Conservation (phyloP, 2,888 invertebrate species). For the Drosophila lacicola region DNA sequence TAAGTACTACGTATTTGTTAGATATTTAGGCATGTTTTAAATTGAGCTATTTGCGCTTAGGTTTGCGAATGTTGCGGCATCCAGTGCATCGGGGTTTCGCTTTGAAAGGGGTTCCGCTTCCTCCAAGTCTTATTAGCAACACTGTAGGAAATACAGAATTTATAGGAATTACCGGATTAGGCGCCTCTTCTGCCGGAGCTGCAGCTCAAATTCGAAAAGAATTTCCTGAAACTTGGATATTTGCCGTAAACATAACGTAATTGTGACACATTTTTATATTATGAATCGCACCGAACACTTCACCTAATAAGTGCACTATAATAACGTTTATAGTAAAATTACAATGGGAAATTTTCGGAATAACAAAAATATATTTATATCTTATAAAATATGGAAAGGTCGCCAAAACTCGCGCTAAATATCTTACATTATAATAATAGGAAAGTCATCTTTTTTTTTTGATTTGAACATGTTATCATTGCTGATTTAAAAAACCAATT, state of each 20-base stretch:
- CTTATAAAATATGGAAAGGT: too few relatives aligned
- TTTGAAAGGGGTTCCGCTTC: not conserved
- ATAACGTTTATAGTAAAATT: not conserved
- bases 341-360: too few relatives aligned
- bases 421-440: too few relatives aligned
- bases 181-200: not conserved
- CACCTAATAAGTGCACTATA: not conserved
- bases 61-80: slow-evolving; percentile 3
- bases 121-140: not conserved
- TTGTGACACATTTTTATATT: slow-evolving; percentile 6
- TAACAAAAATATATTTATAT: too few relatives aligned
- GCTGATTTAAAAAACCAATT: slow-evolving; percentile 1
- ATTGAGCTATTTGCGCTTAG: not conserved
- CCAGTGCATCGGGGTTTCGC: not conserved
- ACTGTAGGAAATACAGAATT: not conserved
- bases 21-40: not conserved
- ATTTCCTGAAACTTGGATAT: slow-evolving; percentile 88
- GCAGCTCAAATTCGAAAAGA: slow-evolving; percentile 5
- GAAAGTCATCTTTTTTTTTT: too few relatives aligned
- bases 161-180: not conserved
- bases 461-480: too few relatives aligned
- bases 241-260: slow-evolving; percentile 83
- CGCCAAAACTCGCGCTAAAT: too few relatives aligned
- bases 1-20: not conserved
- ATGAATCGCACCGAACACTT: not conserved